phyloP scores from a whole-genome alignment of 2,888 invertebrate species.

The Hydropsyche betteni region DNA sequence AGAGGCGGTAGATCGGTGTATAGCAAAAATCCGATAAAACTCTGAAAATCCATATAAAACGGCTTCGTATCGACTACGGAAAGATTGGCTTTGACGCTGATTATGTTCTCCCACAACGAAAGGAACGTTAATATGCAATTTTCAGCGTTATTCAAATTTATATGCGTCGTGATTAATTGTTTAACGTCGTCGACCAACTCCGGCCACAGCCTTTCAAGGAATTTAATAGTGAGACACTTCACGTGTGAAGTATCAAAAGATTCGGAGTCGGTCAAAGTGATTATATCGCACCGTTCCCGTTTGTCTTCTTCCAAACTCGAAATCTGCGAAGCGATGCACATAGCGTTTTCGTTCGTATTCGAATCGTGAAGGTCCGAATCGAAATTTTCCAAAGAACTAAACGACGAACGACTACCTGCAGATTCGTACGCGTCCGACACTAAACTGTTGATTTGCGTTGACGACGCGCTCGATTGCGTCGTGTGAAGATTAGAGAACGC shows the following conservation, averaged over 20 bases:
- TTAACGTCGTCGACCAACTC: conserved; percentile 78
- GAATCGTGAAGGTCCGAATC: neutral
- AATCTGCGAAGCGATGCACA: too few species aligned
- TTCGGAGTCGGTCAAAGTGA: conserved; percentile 79
- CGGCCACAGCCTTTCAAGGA: conserved; percentile 86
- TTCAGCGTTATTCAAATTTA: conserved; percentile 69
- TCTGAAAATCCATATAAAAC: conserved; percentile 85
- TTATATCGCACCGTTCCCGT: conserved; percentile 63
- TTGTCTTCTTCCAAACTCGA: neutral
- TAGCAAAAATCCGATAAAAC: conserved; percentile 76
- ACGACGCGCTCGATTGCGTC: conserved; percentile 54
- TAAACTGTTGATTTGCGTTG: conserved; percentile 54
- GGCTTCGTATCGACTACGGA: conserved; percentile 89
- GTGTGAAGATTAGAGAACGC: conserved; percentile 65
- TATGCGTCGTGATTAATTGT: conserved; percentile 67
- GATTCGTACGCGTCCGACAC: conserved; percentile 11
- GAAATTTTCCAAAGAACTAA: neutral
- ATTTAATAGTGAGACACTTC: conserved; percentile 86
- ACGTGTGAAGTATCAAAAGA: conserved; percentile 86
- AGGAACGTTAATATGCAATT: conserved; percentile 83
- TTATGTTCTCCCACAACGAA: conserved; percentile 88
- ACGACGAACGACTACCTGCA: neutral
- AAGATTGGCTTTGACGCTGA: conserved; percentile 89
- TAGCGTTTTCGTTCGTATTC: neutral
- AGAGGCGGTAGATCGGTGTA: conserved; percentile 79